phyloP scores from a whole-genome alignment of 2,888 invertebrate genomes.

The Tenthredo livida region DNA sequence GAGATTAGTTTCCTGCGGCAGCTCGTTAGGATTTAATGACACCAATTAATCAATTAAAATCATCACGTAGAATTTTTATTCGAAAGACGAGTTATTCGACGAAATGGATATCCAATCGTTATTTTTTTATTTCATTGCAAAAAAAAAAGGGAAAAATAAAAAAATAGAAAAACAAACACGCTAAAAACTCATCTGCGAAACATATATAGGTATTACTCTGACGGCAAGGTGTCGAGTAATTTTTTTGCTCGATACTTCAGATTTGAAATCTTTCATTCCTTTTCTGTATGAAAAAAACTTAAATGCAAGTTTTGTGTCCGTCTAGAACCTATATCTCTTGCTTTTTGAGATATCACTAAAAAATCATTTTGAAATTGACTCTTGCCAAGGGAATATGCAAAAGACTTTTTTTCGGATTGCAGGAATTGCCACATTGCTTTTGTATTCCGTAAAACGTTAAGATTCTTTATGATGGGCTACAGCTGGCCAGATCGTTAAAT shows the following conservation, averaged over 20 bases:
- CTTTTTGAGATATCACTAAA: neutral
- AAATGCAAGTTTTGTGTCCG: neutral
- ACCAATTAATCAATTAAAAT: constrained; percentile 36
- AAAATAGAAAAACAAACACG: neutral
- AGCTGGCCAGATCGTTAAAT: constrained; percentile 1
- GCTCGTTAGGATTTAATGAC: constrained; percentile 20
- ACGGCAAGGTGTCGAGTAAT: neutral
- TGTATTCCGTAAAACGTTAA: neutral
- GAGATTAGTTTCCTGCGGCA: constrained; percentile 47
- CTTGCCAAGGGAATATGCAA: neutral
- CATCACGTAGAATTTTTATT: constrained; percentile 13
- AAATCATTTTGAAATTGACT: neutral
- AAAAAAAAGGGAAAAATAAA: neutral
- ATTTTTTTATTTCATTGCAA: neutral
- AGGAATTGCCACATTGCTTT: neutral
- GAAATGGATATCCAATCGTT: constrained; percentile 10
- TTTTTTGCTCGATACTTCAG: neutral
- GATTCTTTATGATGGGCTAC: constrained; percentile 36
- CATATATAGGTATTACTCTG: neutral
- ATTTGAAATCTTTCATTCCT: no score
- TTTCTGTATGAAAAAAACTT: neutral
- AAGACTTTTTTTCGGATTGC: neutral
- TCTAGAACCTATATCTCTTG: no score
- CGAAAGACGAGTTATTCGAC: neutral
- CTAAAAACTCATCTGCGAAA: neutral